Percentiles rank a stretch among this genome's conserved stretches.
Evolutionary conservation across 2,888 invertebrate genomes (phyloP).

Genomic region (Hofmannophila pseudospretella): DNA sequence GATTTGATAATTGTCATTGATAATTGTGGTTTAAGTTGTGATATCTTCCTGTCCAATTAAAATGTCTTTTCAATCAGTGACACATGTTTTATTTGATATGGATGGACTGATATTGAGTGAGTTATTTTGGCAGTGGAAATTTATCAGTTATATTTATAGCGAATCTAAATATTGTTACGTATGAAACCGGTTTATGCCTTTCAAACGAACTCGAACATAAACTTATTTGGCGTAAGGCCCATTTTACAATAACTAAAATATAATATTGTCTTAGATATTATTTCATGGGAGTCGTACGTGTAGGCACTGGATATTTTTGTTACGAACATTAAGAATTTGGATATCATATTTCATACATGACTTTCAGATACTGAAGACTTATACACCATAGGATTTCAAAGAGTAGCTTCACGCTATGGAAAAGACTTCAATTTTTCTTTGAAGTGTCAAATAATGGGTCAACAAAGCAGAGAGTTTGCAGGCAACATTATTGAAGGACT

Average conservation of each 20-base stretch:
- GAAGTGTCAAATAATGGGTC: conserved; percentile 86
- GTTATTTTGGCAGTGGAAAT: conserved; percentile 20
- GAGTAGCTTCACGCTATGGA: conserved; percentile 81
- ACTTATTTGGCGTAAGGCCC: too few species aligned
- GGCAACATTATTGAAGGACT: conserved; percentile 77
- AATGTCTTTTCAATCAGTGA: conserved; percentile 41
- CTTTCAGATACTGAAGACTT: conserved; percentile 88
- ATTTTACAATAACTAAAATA: too few species aligned
- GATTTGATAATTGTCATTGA: too few species aligned
- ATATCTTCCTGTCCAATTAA: conserved; percentile 14
- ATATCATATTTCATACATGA: too few species aligned
- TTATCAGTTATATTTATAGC: conserved; percentile 1
- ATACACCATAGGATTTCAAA: conserved; percentile 85
- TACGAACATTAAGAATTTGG: too few species aligned
- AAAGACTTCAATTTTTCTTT: conserved; percentile 88
- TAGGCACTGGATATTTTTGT: too few species aligned
- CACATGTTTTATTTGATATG: conserved; percentile 69
- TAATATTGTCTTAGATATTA: too few species aligned
- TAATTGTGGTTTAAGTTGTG: neutral
- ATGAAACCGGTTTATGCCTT: too few species aligned
- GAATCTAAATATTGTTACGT: conserved; percentile 5
- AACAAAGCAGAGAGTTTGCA: conserved; percentile 80
- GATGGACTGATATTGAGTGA: conserved; percentile 64
- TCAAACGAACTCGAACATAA: too few species aligned
- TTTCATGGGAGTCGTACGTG: too few species aligned